These are phyloP conservation scores for Cirrhinus mrigala DNA, from an alignment of 2,797 vertebrate species.

Conservation along the genomic window DNA sequence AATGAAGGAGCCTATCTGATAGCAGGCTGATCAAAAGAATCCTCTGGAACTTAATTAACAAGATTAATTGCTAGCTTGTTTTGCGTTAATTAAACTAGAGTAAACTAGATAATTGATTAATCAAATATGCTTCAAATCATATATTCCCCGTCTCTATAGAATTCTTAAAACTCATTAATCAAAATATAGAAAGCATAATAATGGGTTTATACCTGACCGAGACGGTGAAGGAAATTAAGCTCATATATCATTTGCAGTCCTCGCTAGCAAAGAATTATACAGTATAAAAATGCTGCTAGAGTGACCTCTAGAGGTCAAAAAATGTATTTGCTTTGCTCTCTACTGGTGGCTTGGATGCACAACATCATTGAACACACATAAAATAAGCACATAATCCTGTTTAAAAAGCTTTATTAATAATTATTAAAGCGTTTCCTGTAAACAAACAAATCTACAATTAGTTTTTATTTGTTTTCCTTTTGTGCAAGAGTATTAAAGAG, in stretches of 20 bases:
- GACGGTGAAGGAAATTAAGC: slow-evolving; percentile 31
- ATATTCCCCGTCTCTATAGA: slow-evolving; percentile 7
- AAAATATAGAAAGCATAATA: slow-evolving; percentile 28
- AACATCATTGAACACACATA: not conserved
- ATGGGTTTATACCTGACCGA: slow-evolving; percentile 40
- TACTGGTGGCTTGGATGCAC: slow-evolving; percentile 7
- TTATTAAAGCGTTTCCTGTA: not conserved
- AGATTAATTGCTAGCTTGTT: slow-evolving; percentile 35
- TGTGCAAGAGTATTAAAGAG: slow-evolving; percentile 33
- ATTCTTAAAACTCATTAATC: slow-evolving; percentile 40
- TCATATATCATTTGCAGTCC: slow-evolving; percentile 26
- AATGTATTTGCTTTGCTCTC: slow-evolving; percentile 6
- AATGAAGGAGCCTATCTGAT: slow-evolving; percentile 28
- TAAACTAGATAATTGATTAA: slow-evolving; percentile 32
- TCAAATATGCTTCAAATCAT: slow-evolving; percentile 22
- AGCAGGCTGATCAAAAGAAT: slow-evolving; percentile 29
- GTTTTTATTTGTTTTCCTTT: slow-evolving; percentile 25
- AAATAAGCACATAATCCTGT: not conserved
- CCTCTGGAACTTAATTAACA: slow-evolving; percentile 45
- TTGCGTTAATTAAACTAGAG: slow-evolving; percentile 17
- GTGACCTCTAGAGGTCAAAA: slow-evolving; percentile 17
- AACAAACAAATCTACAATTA: slow-evolving; percentile 3
- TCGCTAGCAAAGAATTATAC: not conserved
- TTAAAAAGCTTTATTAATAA: not conserved
- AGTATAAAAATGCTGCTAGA: not conserved